These are phyloP conservation scores for Trichonephila clavata DNA, from an alignment of 1,140 invertebrate genomes.

Conservation along the genomic window DNA sequence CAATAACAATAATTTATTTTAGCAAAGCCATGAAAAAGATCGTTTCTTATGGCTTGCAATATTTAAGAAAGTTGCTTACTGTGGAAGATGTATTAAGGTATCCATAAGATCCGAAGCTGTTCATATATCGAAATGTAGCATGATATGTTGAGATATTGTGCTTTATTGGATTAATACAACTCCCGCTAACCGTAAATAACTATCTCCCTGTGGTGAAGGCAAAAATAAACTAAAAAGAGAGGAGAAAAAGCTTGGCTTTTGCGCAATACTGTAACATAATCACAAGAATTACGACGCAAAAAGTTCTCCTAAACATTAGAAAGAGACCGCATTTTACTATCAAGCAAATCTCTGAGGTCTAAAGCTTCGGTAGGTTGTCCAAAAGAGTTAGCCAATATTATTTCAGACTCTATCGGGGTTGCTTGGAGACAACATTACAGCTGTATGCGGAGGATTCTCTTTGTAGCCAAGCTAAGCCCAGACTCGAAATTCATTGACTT, in stretches of 20 bases:
- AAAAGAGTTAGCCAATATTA: background rate
- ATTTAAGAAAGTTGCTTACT: background rate
- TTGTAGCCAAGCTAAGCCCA: background rate
- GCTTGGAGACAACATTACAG: background rate
- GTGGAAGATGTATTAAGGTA: background rate
- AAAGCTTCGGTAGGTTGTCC: background rate
- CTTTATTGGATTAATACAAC: conserved; percentile 15
- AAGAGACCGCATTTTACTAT: background rate
- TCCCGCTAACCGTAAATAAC: background rate
- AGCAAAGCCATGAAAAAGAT: background rate
- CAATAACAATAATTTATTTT: background rate
- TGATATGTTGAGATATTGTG: conserved; percentile 7
- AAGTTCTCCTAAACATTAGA: background rate
- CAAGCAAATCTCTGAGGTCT: background rate
- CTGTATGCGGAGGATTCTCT: background rate
- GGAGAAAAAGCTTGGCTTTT: background rate
- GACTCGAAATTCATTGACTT: background rate
- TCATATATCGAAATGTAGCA: background rate
- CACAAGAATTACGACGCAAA: conserved; percentile 8
- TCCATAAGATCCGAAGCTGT: background rate
- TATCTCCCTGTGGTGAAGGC: background rate
- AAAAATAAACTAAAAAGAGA: background rate
- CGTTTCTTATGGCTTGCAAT: background rate
- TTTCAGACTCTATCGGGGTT: background rate
- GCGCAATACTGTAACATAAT: background rate